phyloP scores from a whole-genome alignment of 2,797 vertebrate species.

The Acrossocheilus wenchowensis region DNA sequence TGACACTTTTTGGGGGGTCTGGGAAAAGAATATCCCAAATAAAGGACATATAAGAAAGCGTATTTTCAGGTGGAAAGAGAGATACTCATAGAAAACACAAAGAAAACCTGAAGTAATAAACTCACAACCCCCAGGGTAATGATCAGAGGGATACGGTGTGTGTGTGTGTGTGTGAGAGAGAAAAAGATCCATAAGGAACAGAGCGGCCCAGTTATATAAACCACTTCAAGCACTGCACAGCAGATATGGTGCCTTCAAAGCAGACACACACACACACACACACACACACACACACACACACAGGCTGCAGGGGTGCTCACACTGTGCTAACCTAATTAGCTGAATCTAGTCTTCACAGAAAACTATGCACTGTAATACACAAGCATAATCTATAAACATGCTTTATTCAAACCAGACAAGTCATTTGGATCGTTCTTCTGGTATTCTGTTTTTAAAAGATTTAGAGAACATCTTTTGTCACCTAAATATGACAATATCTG shows the following conservation, averaged over 20 bases:
- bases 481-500: constrained; percentile 59
- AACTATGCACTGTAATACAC: constrained; percentile 59
- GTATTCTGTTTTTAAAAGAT: constrained; percentile 73
- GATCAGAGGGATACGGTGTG: constrained; percentile 46
- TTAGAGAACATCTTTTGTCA: constrained; percentile 51
- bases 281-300: constrained; percentile 35
- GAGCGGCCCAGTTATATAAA: constrained; percentile 53
- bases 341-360: constrained; percentile 75
- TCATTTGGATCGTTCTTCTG: constrained; percentile 53
- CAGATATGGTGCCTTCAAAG: constrained; percentile 54
- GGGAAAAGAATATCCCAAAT: constrained; percentile 26
- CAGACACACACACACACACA: constrained; percentile 39
- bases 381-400: constrained; percentile 44
- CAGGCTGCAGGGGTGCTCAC: constrained; percentile 61
- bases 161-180: constrained; percentile 40
- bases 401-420: constrained; percentile 51
- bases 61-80: constrained; percentile 26
- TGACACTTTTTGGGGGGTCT: constrained; percentile 1
- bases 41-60: constrained; percentile 33
- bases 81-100: constrained; percentile 29
- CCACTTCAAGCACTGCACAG: constrained; percentile 51
- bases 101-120: constrained; percentile 53
- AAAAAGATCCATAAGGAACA: constrained; percentile 46
- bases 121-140: constrained; percentile 46
- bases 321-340: constrained; percentile 80